Base-by-base conservation (phyloP, 2,888 invertebrate genomes). In the Blastobasis adustella region DNA sequence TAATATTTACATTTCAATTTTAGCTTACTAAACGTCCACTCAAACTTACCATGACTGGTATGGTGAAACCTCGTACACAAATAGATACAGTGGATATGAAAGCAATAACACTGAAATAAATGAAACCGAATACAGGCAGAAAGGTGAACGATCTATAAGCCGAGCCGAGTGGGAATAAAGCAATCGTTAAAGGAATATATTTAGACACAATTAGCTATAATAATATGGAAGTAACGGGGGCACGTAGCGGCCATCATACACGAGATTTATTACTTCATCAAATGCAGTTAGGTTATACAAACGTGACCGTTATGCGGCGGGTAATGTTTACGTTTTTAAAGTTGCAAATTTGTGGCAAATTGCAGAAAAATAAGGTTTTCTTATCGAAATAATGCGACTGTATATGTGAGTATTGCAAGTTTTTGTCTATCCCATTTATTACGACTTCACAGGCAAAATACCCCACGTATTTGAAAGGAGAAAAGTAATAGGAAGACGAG, bases 201-300 rank as follows among this genome's bases (percentile, higher is more conserved):
- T 65, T 64, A 60, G 57, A 61, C 50, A 61, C 61, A 63, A 66
- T 66, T 65, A 65, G 62, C 60, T 49, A 59, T 57, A 61, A 58
- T 63, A 62, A 65, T 63, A 54, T 46, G 51, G 49, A 40, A 47
- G 47, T 57, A 51, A 52, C 50, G 50, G 50, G 7, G 36, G 49
- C 49, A 62, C 57, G 59, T 58, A 52, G 47, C 49, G 37, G 49
- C 57, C 55, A 61, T 56, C 50, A 57, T 53, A 51, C 49, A 45
- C 50, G 55, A 58, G 60, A 62, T 63, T 62, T 59, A 60, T 50
- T 10, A 39, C 36, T 50, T 42, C 8, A 47, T 45, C 41, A 37
- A 37, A 42, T 37, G 48, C 8, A 45, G 43, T 46, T 41, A 23
- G 48, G 38, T 49, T 45, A 45, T 47, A 23, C 7, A 41, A 8